A percentile compares a stretch with the other conserved stretches of the same genome.
Evolutionary conservation across 2,113 vertebrate genomes (phyloP).

Genomic region (Argyrosomus japonicus): DNA sequence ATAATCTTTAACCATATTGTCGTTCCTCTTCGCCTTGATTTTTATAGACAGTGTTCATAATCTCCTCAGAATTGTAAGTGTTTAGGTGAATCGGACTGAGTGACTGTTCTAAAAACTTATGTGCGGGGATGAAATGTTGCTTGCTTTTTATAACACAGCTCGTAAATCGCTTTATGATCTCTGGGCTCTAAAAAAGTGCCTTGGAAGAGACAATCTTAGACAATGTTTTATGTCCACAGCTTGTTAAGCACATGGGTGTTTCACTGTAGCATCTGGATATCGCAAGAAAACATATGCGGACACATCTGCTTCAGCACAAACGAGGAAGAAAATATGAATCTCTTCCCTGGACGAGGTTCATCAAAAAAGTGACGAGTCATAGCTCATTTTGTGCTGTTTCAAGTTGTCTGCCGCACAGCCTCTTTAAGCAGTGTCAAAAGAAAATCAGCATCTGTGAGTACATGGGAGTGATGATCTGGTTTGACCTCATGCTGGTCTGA

Average conservation of each 20-base stretch:
- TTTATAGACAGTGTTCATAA: slow-evolving; percentile 77
- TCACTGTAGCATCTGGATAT: slow-evolving; percentile 84
- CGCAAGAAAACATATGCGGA: slow-evolving; percentile 81
- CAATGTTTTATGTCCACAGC: slow-evolving; percentile 86
- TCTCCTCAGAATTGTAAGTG: slow-evolving; percentile 72
- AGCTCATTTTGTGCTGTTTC: slow-evolving; percentile 52
- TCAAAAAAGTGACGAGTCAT: slow-evolving; percentile 71
- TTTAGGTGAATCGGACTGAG: slow-evolving; percentile 69
- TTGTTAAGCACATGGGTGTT: slow-evolving; percentile 86
- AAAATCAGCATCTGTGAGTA: slow-evolving; percentile 20
- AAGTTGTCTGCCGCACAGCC: slow-evolving; percentile 17
- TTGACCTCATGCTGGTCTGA: slow-evolving; percentile 30
- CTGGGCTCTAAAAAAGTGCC: slow-evolving; percentile 71
- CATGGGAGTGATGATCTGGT: slow-evolving; percentile 40
- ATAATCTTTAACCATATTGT: slow-evolving; percentile 79
- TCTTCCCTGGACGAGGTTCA: slow-evolving; percentile 74
- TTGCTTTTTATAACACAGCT: slow-evolving; percentile 72
- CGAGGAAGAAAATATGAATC: slow-evolving; percentile 72
- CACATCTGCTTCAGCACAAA: slow-evolving; percentile 84
- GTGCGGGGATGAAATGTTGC: slow-evolving; percentile 76
- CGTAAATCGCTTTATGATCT: slow-evolving; percentile 82
- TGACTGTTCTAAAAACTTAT: slow-evolving; percentile 80
- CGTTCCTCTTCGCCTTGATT: slow-evolving; percentile 71
- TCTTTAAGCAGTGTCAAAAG: slow-evolving; percentile 1
- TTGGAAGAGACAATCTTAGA: slow-evolving; percentile 80